These are phyloP conservation scores for Cenopis cana DNA, from an alignment of 2,888 invertebrate species.

Conservation along the genomic window DNA sequence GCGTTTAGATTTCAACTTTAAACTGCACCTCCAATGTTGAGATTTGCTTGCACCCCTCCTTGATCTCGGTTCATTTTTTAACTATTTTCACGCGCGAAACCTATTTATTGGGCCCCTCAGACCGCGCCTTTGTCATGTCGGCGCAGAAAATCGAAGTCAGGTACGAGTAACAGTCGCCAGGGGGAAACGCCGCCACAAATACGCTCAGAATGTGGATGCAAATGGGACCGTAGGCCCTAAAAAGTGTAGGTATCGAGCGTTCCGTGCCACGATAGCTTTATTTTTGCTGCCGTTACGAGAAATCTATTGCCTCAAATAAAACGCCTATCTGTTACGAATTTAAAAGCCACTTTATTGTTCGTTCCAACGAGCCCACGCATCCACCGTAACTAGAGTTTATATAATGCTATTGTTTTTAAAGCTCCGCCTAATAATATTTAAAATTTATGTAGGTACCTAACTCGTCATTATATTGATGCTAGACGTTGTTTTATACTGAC, in stretches of 20 bases:
- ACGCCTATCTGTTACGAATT: slow-evolving; percentile 76
- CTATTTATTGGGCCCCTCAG: slow-evolving; percentile 81
- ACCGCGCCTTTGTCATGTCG: slow-evolving; percentile 83
- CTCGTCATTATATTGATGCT: slow-evolving; percentile 41
- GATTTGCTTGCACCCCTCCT: slow-evolving; percentile 59
- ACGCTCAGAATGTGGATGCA: slow-evolving; percentile 80
- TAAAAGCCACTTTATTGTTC: slow-evolving; percentile 72
- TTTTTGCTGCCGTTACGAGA: slow-evolving; percentile 77
- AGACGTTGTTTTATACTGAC: slow-evolving; percentile 37
- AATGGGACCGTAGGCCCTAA: slow-evolving; percentile 77
- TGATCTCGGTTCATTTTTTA: slow-evolving; percentile 68
- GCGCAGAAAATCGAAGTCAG: slow-evolving; percentile 79
- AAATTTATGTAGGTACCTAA: slow-evolving; percentile 47
- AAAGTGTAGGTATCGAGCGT: slow-evolving; percentile 73
- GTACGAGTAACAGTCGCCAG: slow-evolving; percentile 64
- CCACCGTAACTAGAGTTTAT: slow-evolving; percentile 53
- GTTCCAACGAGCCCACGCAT: slow-evolving; percentile 60
- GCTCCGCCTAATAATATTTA: slow-evolving; percentile 50
- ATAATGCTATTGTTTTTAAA: slow-evolving; percentile 51
- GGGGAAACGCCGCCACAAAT: slow-evolving; percentile 79
- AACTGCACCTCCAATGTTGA: slow-evolving; percentile 54
- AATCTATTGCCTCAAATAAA: slow-evolving; percentile 81
- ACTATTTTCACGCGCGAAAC: slow-evolving; percentile 75
- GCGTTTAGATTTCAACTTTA: slow-evolving; percentile 57
- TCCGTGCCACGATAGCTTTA: slow-evolving; percentile 73